Conservation (phyloP, 2,888 invertebrate genomes). For the Barypeithes pellucidus region DNA sequence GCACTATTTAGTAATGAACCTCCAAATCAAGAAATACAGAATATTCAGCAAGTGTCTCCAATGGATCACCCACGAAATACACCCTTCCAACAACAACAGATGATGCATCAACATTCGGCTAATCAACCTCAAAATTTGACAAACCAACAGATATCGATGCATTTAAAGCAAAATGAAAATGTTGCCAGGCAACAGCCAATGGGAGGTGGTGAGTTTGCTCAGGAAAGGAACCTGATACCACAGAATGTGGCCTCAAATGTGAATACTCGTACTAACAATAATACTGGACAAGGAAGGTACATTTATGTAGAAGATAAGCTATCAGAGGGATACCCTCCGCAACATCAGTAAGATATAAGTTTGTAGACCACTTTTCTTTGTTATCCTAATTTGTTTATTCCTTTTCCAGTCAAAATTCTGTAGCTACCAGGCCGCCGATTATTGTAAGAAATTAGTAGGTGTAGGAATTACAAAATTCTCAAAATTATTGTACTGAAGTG, state of each 20-base stretch:
- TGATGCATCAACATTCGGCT: conserved; percentile 10
- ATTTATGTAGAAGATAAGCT: conserved; percentile 35
- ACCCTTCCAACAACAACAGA: background rate
- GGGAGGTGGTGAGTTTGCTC: background rate
- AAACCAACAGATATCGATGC: background rate
- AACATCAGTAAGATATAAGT: conserved; percentile 35
- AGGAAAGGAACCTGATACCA: background rate
- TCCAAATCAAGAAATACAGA: background rate
- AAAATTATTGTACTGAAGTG: conserved; percentile 29
- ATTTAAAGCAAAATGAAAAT: background rate
- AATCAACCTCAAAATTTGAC: conserved; percentile 5
- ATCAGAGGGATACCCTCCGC: conserved; percentile 51
- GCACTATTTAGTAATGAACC: background rate
- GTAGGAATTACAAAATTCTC: conserved; percentile 11
- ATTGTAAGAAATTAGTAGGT: conserved; percentile 37
- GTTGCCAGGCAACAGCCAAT: background rate
- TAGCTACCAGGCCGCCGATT: conserved; percentile 38
- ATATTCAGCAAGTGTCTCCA: background rate
- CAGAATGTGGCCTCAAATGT: no score
- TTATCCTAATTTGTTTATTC: background rate
- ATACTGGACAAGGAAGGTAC: background rate
- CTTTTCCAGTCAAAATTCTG: conserved; percentile 37
- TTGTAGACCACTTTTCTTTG: background rate
- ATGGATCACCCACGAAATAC: background rate
- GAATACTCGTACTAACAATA: background rate